Base-by-base conservation (phyloP, 2,113 vertebrate species). In the Macrotis lagotis region DNA sequence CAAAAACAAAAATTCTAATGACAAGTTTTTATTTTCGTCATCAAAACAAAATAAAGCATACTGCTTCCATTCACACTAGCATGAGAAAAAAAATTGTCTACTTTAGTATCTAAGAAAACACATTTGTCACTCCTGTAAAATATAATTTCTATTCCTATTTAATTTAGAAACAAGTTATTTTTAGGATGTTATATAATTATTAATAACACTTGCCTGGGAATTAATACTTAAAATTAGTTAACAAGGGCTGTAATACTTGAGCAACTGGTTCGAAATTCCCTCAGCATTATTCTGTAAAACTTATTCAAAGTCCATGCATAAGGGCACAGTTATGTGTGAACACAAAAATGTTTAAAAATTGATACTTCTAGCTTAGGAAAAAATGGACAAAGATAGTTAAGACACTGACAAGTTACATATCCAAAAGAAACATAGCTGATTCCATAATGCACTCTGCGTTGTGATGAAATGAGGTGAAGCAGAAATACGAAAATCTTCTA, bases 401-500 rank as follows among this genome's bases (percentile, higher is more conserved):
- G 89, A 90, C 90, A 93, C 91, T 44, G 37, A 10, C 93, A 95
- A 94, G 37, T 31, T 53, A 48, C 92, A 95, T 94, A 97, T 97
- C 97, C 95, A 97, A 94, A 95, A 93, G 50, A 59, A 92, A 91
- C 93, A n/a, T 55, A 94, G 94, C 6, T 83, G 66, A 92, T 90
- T 89, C 55, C 93, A 55, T 3, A 98, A 95, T 96, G 94, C 97
- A 98, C 96, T 96, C 93, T 89, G 95, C 89, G 92, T 96, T 91
- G 94, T 12, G 94, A 91, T 95, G 96, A 97, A 96, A 97, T 97
- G 97, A 95, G 96, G 94, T 89, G 96, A 97, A 96, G 19, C n/a
- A 83, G 48, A 92, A 94, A 96, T 74, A 95, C 0, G 19, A 83
- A 83, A 92, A 94, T 94, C 95, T 83, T 11, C 94, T 51, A 93